Evolutionary conservation across 1,140 invertebrate species (phyloP).

Genomic region (Pseudomyrmex gracilis): DNA sequence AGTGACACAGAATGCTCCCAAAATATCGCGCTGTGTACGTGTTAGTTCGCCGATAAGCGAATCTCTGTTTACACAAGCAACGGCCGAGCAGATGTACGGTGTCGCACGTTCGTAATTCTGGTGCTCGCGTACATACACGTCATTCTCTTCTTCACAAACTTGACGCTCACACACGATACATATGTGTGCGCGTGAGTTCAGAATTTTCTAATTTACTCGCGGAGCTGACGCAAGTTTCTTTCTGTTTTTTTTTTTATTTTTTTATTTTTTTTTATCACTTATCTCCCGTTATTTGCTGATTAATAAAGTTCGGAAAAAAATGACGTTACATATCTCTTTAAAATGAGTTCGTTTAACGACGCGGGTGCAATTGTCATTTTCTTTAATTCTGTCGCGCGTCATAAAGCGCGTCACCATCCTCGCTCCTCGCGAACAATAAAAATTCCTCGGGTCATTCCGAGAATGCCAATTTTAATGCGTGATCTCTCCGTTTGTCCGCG

Average conservation of each 20-base stretch:
- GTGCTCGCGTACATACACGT: constrained; percentile 49
- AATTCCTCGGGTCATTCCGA: constrained; percentile 31
- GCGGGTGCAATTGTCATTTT: not conserved
- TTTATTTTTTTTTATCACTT: not conserved
- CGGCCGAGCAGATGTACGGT: constrained; percentile 73
- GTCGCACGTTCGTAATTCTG: constrained; percentile 70
- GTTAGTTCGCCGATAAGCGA: constrained; percentile 69
- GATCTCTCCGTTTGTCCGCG: not conserved
- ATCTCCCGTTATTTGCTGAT: not conserved
- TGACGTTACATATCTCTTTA: constrained; percentile 2
- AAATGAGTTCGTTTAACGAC: not conserved
- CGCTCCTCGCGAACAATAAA: not conserved
- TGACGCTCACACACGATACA: constrained; percentile 27
- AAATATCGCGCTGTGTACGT: constrained; percentile 64
- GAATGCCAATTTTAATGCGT: not conserved
- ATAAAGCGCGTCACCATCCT: not conserved
- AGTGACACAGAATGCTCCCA: constrained; percentile 61
- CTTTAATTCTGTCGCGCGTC: not conserved
- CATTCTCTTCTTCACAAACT: constrained; percentile 65
- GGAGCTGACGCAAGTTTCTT: not conserved
- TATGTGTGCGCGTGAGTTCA: not conserved
- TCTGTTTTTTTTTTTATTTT: not conserved
- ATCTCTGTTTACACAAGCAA: constrained; percentile 76
- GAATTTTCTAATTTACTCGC: constrained; percentile 22
- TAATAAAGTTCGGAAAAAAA: not conserved